Percentiles rank a stretch among this genome's conserved stretches.
Conservation (phyloP, 2,797 vertebrate species). For the Pelodytes ibericus region DNA sequence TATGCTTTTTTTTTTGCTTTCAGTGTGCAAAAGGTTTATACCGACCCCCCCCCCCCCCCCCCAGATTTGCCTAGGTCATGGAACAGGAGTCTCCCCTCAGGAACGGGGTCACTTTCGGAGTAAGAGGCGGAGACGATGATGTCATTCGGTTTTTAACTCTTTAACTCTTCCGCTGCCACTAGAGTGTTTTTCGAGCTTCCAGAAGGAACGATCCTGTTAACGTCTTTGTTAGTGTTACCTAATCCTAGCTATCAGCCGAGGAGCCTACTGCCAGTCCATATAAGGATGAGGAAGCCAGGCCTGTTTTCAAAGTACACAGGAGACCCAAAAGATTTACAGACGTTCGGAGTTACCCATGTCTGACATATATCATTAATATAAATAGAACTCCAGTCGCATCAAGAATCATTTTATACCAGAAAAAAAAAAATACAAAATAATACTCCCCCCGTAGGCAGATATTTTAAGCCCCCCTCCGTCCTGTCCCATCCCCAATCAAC, state of each 20-base stretch:
- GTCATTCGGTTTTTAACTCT: too few relatives aligned
- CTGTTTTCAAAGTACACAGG: not conserved
- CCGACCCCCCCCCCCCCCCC: too few relatives aligned
- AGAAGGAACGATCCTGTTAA: not conserved
- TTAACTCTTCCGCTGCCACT: not conserved
- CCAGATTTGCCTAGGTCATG: too few relatives aligned
- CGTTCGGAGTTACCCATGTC: slow-evolving; percentile 15
- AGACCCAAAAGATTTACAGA: slow-evolving; percentile 13
- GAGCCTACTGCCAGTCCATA: slow-evolving; percentile 28
- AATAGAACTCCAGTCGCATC: not conserved
- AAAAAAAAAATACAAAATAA: not conserved
- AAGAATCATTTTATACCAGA: not conserved
- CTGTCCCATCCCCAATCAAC: slow-evolving; percentile 6
- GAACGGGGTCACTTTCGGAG: too few relatives aligned
- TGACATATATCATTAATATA: slow-evolving; percentile 42
- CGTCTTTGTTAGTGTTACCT: slow-evolving; percentile 52
- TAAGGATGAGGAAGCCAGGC: slow-evolving; percentile 37
- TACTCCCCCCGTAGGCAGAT: not conserved
- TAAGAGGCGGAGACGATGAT: too few relatives aligned
- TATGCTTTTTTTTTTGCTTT: too few relatives aligned
- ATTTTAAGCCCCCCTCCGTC: slow-evolving; percentile 1
- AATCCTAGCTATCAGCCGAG: slow-evolving; percentile 25
- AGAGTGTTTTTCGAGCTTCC: not conserved
- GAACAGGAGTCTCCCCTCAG: too few relatives aligned
- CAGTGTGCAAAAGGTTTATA: too few relatives aligned